These are phyloP conservation scores for Nyctibius bracteatus DNA, from an alignment of 2,113 vertebrate species.

Conservation along the genomic window DNA sequence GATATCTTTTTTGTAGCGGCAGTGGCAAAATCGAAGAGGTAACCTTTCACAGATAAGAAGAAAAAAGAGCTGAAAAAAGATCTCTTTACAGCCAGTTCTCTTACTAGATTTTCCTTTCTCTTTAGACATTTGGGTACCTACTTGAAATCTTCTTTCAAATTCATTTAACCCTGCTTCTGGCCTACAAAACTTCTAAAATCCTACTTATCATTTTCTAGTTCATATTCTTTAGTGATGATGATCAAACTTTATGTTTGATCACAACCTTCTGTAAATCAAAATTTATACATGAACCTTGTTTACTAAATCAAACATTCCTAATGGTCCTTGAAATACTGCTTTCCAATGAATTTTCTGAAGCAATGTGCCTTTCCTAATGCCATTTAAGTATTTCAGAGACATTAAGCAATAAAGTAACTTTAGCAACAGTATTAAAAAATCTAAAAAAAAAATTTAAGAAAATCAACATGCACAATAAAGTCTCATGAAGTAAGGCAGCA, in stretches of 20 bases:
- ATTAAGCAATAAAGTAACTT: background rate
- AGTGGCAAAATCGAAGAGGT: slow-evolving; percentile 89
- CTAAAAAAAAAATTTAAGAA: background rate
- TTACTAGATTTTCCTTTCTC: background rate
- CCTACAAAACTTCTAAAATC: background rate
- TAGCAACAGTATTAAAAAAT: background rate
- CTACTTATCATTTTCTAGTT: background rate
- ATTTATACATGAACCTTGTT: background rate
- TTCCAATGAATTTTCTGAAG: background rate
- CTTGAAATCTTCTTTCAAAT: background rate
- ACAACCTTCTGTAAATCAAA: background rate
- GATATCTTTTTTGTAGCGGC: slow-evolving; percentile 93
- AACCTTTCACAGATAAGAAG: slow-evolving; percentile 73
- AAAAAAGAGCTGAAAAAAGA: background rate
- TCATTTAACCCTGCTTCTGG: background rate
- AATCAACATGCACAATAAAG: background rate
- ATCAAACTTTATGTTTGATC: background rate
- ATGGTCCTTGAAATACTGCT: background rate
- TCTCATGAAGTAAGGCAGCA: background rate
- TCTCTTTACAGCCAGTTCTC: background rate
- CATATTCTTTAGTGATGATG: background rate
- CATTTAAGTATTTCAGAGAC: background rate
- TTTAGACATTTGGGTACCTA: background rate
- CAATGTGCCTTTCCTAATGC: background rate
- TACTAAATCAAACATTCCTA: background rate